Evolutionary conservation across 2,113 vertebrate genomes (phyloP), one percentile per base, ranked within the genome.

Genomic region (Sylvilagus bachmani): DNA sequence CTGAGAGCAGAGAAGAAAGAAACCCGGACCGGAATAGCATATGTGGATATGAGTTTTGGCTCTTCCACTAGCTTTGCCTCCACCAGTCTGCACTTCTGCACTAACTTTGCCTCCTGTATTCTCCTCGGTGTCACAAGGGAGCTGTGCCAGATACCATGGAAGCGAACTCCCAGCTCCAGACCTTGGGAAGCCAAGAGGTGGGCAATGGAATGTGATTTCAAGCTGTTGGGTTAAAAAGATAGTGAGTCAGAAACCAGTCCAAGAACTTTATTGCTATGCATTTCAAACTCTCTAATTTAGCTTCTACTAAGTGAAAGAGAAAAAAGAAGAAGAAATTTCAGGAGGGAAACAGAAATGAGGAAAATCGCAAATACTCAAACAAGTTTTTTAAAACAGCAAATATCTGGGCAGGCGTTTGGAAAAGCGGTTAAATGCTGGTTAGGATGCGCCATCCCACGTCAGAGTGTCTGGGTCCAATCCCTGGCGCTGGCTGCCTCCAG

Each of bases 211-310:
- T 19, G 55, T 29, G 10, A 58, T 74, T 21, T 58, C 38, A 53
- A 80, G 88, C n/a, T 67, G 49, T 53, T 75, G 36, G 67, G 58
- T 9, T 75, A 27, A 61, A 44, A 38, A 51, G n/a, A 69, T 27
- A 17, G 66, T 73, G 90, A 93, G 61, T 75, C 53, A 91, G 79
- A 89, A 91, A 80, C 22, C 19, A 86, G 64, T 61, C 17, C 77
- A 80, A 86, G 25, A 58, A 51, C 78, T 85, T 36, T 77, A 83
- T 66, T 86, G 55, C 17, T 78, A 17, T 24, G 55, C 73, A 79
- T 82, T 93, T 69, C 75, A 79, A 87, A 44, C 49, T 36, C 12
- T 27, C 55, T 75, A 49, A 66, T 92, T 33, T 91, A 58, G 38
- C 31, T 84, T 70, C 25, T 90, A 80, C 1, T 29, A 66, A 79